Conservation (phyloP, 2,888 invertebrate genomes). For the Tenthredo notha region DNA sequence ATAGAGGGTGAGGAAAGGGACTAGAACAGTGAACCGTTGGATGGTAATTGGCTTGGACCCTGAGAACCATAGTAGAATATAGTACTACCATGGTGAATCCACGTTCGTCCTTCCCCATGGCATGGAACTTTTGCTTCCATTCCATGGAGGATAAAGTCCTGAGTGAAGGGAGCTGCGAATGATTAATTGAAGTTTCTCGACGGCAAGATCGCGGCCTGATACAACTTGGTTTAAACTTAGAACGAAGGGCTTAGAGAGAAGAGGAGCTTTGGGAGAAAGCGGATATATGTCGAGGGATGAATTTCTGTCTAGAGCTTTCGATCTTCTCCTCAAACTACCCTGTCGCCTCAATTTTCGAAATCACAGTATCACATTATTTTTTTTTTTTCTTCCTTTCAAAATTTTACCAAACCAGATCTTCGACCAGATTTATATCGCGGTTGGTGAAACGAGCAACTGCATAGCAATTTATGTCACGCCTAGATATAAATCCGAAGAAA, state of each 20-base stretch:
- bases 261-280: slow-evolving; percentile 1
- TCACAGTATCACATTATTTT: neutral
- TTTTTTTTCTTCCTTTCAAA: neutral
- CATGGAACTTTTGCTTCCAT: slow-evolving; percentile 41
- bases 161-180: slow-evolving; percentile 51
- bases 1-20: slow-evolving; percentile 5
- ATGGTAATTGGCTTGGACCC: slow-evolving; percentile 46
- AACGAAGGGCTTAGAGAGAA: slow-evolving; percentile 44
- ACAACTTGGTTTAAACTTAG: slow-evolving; percentile 52
- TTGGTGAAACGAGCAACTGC: neutral
- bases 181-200: slow-evolving; percentile 53
- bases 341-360: neutral
- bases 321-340: neutral
- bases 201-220: slow-evolving; percentile 50
- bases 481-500: neutral
- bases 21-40: slow-evolving; percentile 22
- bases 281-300: slow-evolving; percentile 12
- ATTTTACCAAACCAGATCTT: neutral
- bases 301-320: slow-evolving; percentile 12
- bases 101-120: neutral
- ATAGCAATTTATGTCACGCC: neutral
- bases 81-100: neutral
- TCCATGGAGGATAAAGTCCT: slow-evolving; percentile 43
- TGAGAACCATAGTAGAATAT: slow-evolving; percentile 1
- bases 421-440: neutral